These are phyloP conservation scores for Lasioglossum malachurum DNA, from an alignment of 2,888 invertebrate genomes.

Conservation along the genomic window DNA sequence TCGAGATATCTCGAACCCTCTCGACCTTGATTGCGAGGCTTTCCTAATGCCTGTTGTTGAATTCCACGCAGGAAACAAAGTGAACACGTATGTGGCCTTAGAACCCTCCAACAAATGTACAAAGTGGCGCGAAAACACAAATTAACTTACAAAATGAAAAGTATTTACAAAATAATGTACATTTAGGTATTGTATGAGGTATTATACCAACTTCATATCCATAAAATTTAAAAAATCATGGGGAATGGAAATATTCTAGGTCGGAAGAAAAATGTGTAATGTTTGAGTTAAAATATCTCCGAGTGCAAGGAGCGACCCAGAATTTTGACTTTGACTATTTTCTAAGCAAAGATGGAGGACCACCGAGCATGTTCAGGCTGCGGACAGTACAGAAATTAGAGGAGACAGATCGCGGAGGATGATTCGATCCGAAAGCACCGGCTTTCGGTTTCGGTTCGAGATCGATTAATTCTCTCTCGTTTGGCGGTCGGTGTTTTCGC, in stretches of 20 bases:
- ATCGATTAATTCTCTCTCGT: constrained; percentile 19
- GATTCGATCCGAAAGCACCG: neutral
- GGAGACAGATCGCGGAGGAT: neutral
- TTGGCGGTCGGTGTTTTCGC: constrained; percentile 3
- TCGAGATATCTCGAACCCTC: constrained; percentile 42
- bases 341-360: neutral
- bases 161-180: no score
- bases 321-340: neutral
- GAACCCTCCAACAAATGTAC: neutral
- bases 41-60: neutral
- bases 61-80: neutral
- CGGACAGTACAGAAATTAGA: neutral
- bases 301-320: neutral
- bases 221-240: no score
- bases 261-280: no score
- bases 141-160: no score
- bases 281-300: no score
- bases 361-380: neutral
- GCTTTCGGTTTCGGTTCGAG: neutral
- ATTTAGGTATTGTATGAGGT: no score
- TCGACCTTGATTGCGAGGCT: neutral
- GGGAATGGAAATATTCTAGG: no score
- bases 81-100: neutral
- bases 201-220: no score
- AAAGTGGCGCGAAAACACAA: no score